Percentiles rank a stretch among this genome's conserved stretches.
phyloP scores from a whole-genome alignment of 1,140 invertebrate species.

The Globodera rostochiensis region DNA sequence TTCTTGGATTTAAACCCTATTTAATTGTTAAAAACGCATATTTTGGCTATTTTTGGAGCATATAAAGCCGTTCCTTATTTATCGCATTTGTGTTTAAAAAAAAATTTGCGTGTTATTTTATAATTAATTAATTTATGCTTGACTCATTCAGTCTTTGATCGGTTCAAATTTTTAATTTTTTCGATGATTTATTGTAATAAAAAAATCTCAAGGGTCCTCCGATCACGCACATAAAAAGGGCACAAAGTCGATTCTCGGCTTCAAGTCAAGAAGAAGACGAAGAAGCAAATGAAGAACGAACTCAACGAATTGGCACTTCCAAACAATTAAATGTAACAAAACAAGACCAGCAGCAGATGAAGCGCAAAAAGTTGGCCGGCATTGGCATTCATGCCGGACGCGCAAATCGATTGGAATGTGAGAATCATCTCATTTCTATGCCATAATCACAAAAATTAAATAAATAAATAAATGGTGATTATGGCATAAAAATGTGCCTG shows the following conservation, averaged over 20 bases:
- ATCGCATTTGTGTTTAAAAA: no score
- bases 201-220: not conserved
- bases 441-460: not conserved
- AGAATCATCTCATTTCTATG: not conserved
- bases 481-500: no score
- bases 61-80: no score
- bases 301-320: not conserved
- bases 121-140: no score
- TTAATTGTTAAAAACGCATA: no score
- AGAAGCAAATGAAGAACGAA: not conserved
- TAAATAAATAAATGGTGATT: not conserved
- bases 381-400: not conserved
- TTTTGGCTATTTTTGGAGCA: no score
- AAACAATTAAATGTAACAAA: not conserved
- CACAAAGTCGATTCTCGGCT: not conserved
- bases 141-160: no score
- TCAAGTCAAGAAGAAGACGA: no score
- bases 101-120: no score
- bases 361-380: constrained; percentile 4
- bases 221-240: not conserved
- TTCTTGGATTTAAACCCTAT: no score
- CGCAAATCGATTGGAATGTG: not conserved
- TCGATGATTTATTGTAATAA: no score
- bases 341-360: not conserved
- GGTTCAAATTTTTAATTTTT: no score